Conservation (phyloP, 23 tunicate species). For the Ciona savignyi region DNA sequence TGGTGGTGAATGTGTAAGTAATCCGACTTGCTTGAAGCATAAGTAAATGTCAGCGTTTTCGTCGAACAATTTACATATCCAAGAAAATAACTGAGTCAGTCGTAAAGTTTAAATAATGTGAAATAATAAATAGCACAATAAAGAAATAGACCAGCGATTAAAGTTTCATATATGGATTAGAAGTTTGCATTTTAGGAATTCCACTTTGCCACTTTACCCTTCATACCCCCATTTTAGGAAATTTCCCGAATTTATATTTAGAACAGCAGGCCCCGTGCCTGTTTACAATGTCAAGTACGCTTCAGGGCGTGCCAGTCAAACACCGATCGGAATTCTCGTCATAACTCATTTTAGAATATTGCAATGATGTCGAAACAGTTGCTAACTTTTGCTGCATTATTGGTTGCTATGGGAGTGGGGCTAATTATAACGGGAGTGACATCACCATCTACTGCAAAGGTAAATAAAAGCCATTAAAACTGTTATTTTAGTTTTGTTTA, state of each 20-base stretch:
- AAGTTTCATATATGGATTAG: no score
- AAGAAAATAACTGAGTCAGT: no score
- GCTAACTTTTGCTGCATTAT: neutral
- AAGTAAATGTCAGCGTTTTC: no score
- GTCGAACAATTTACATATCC: no score
- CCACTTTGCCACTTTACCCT: no score
- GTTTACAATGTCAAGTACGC: neutral
- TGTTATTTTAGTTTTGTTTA: neutral
- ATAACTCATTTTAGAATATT: neutral
- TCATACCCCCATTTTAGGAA: no score
- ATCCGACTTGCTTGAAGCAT: no score
- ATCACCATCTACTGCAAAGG: conserved; percentile 17
- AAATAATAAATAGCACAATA: no score
- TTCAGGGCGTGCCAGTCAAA: neutral
- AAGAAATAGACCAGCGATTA: no score
- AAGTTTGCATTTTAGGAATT: no score
- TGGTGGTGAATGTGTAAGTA: no score
- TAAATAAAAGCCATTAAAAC: neutral
- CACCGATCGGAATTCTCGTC: neutral
- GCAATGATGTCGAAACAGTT: neutral
- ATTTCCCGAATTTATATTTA: neutral
- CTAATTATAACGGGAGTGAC: conserved; percentile 19
- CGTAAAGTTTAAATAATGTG: no score
- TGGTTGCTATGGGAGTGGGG: conserved; percentile 8
- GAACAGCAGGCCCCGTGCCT: neutral